Conservation (phyloP, 2,797 vertebrate species). For the Bradypus variegatus region DNA sequence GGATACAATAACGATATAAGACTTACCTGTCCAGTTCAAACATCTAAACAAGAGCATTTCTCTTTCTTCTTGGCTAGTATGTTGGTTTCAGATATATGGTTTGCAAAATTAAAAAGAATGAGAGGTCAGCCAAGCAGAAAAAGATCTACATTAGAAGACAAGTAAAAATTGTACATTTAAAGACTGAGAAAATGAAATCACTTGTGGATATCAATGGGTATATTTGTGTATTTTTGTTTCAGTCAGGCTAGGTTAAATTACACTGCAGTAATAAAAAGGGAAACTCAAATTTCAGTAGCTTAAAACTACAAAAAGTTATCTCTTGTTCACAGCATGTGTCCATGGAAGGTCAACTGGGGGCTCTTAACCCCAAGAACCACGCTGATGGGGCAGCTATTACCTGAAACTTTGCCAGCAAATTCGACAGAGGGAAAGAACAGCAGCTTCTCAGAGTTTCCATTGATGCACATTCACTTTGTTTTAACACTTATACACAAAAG, state of each 20-base stretch:
- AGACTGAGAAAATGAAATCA: neutral
- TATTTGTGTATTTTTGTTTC: neutral
- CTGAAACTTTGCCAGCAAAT: neutral
- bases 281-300: neutral
- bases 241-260: neutral
- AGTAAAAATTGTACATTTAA: conserved; percentile 12
- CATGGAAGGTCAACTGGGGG: neutral
- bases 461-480: neutral
- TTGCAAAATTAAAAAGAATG: neutral
- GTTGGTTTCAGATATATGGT: neutral
- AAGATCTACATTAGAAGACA: neutral
- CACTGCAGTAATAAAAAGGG: neutral
- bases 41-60: neutral
- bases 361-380: neutral
- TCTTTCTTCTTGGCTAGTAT: conserved; percentile 6
- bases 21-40: neutral
- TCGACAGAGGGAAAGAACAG: neutral
- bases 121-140: neutral
- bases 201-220: neutral
- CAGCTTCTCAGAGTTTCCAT: neutral
- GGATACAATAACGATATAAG: neutral
- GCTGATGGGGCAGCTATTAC: neutral
- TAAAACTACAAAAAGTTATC: conserved; percentile 23
- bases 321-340: neutral
- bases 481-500: neutral